Percentiles rank a stretch among this genome's conserved stretches.
Conservation (phyloP, 2,888 invertebrate species). For the Lapara coniferarum region DNA sequence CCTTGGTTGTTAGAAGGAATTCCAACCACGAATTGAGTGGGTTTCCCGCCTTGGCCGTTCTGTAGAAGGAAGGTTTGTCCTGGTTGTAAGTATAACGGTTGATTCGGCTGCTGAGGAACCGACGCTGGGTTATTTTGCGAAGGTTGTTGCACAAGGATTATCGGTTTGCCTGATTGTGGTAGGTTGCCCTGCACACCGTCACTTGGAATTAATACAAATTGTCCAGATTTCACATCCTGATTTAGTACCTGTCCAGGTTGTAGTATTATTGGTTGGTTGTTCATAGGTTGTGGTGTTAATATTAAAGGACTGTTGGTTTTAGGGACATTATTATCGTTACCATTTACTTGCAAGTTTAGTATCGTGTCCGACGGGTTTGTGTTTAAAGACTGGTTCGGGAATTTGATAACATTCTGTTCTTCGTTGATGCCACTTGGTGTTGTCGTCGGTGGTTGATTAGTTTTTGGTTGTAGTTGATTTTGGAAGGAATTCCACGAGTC, state of each 20-base stretch:
- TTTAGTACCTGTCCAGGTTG: background rate
- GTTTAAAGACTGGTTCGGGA: background rate
- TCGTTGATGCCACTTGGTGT: background rate
- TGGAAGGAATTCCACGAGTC: slow-evolving; percentile 26
- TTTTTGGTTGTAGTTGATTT: slow-evolving; percentile 30
- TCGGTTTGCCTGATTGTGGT: slow-evolving; percentile 33
- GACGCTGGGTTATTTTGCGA: slow-evolving; percentile 31
- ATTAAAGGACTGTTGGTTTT: background rate
- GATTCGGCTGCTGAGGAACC: slow-evolving; percentile 23
- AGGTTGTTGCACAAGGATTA: slow-evolving; percentile 37
- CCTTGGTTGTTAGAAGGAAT: slow-evolving; percentile 3
- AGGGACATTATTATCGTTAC: background rate
- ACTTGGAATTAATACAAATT: background rate
- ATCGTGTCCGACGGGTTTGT: background rate
- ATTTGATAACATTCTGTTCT: background rate
- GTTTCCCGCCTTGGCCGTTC: slow-evolving; percentile 3
- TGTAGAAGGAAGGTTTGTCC: background rate
- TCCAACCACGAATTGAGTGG: background rate
- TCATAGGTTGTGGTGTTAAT: background rate
- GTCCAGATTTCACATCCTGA: background rate
- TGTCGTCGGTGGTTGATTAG: slow-evolving; percentile 30
- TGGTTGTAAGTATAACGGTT: slow-evolving; percentile 6
- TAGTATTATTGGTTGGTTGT: background rate
- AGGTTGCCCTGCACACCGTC: background rate
- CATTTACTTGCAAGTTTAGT: background rate